Percentiles rank a stretch among this genome's conserved stretches.
These are phyloP conservation scores for Tragelaphus eurycerus DNA, from an alignment of 2,797 vertebrate genomes.

Conservation along the genomic window DNA sequence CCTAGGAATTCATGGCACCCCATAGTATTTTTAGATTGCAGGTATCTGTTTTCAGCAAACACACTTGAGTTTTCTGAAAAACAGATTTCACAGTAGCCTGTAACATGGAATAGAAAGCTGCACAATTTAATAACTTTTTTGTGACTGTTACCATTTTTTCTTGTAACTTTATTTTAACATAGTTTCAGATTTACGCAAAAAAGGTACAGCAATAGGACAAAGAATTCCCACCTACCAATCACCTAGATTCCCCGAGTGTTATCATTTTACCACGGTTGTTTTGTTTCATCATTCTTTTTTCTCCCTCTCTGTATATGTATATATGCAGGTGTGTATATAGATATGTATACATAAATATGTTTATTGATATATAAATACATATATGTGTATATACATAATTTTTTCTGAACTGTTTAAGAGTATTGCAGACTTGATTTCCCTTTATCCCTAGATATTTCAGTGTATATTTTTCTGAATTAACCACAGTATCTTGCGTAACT, in stretches of 20 bases:
- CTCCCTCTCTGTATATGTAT: background rate
- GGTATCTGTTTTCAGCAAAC: background rate
- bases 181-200: slow-evolving; percentile 40
- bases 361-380: background rate
- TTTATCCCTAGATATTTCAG: slow-evolving; percentile 18
- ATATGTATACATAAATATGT: background rate
- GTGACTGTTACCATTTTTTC: slow-evolving; percentile 10
- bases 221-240: background rate
- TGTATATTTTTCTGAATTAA: slow-evolving; percentile 45
- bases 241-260: background rate
- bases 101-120: slow-evolving; percentile 36
- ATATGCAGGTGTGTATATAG: background rate
- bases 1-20: background rate
- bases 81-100: background rate
- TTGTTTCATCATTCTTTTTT: background rate
- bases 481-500: slow-evolving; percentile 36
- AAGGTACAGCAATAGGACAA: background rate
- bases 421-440: slow-evolving; percentile 23
- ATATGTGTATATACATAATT: background rate
- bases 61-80: slow-evolving; percentile 32
- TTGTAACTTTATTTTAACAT: slow-evolving; percentile 18
- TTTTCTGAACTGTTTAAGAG: slow-evolving; percentile 24
- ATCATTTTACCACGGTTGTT: background rate
- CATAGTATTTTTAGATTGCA: background rate
- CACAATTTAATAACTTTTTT: slow-evolving; percentile 33